Conservation (phyloP, 2,888 invertebrate species). For the Vesta saturnalis region DNA sequence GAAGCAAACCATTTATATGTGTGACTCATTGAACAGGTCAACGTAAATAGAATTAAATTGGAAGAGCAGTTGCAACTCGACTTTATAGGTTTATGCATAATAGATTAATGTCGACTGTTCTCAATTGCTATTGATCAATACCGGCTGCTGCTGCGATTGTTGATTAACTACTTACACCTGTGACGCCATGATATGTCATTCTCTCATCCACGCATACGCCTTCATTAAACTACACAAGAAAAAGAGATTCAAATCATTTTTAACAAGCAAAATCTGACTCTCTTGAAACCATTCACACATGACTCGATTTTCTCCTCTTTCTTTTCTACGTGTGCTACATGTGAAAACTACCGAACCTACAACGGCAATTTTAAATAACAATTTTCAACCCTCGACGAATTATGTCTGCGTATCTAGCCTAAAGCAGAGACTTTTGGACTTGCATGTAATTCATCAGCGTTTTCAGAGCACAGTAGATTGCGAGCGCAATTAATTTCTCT, state of each 20-base stretch:
- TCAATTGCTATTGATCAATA: conserved; percentile 33
- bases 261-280: conserved; percentile 34
- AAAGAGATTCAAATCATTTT: conserved; percentile 27
- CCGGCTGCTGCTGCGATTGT: conserved; percentile 33
- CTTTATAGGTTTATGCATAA: conserved; percentile 30
- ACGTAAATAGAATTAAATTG: conserved; percentile 22
- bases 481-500: conserved; percentile 42
- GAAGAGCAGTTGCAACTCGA: conserved; percentile 13
- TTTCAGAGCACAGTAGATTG: conserved; percentile 40
- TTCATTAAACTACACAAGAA: conserved; percentile 23
- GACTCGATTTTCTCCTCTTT: conserved; percentile 7
- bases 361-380: conserved; percentile 33
- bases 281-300: conserved; percentile 23
- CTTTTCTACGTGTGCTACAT: conserved; percentile 13
- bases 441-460: conserved; percentile 40
- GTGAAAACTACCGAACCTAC: conserved; percentile 30
- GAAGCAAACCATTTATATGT: conserved; percentile 17
- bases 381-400: conserved; percentile 30
- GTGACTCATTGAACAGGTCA: conserved; percentile 21
- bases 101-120: conserved; percentile 32
- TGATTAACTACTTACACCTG: conserved; percentile 38
- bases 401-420: conserved; percentile 36
- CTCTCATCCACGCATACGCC: neutral
- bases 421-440: conserved; percentile 35
- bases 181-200: conserved; percentile 27